Base-by-base conservation (phyloP, 2,113 vertebrate genomes). In the Nerophis lumbriciformis region DNA sequence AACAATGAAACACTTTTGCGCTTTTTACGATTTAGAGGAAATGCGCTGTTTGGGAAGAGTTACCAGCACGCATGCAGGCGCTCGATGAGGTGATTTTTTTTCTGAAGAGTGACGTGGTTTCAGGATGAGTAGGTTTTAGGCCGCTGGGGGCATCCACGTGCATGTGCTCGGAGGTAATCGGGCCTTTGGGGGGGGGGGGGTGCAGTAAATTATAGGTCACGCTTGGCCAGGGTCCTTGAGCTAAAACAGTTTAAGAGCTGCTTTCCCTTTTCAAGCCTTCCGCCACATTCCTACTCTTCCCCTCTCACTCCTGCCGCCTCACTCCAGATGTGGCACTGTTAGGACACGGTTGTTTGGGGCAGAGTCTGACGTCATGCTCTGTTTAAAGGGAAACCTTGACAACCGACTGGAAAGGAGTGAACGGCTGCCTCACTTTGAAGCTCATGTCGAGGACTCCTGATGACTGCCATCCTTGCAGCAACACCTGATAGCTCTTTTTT, bases 241-340 rank as follows among this genome's bases (percentile, higher is more conserved):
- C 70, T 69, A 49, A 85, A 89, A 86, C 68, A 83, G 81, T 84
- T 87, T 72, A 37, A 66, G 78, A 68, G 76, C 77, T 59, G 65
- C 85, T 80, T 84, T 87, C 68, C 61, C 64, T 84, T 86, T 82
- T 76, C 80, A 76, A 64, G 56, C 64, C 66, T 86, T 81, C 82
- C 52, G 53, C 76, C 66, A 58, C 81, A 89, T 90, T 90, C 85
- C 78, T 78, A 59, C 66, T 73, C 68, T 75, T 81, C 78, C 61
- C 77, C 64, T 73, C 73, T 69, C 69, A 35, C 58, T 69, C 58
- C 48, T 71, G 69, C 59, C 59, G 52, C 83, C 68, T 73, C 28
- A 47, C 80, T 85, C 85, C 84, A 90, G 84, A 90, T 90, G 87
- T 88, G 71, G 81, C 86, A 87, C 89, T 91, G 87, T 88, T 90